phyloP scores from a whole-genome alignment of 2,797 vertebrate genomes.

The Xerus rutilus region DNA sequence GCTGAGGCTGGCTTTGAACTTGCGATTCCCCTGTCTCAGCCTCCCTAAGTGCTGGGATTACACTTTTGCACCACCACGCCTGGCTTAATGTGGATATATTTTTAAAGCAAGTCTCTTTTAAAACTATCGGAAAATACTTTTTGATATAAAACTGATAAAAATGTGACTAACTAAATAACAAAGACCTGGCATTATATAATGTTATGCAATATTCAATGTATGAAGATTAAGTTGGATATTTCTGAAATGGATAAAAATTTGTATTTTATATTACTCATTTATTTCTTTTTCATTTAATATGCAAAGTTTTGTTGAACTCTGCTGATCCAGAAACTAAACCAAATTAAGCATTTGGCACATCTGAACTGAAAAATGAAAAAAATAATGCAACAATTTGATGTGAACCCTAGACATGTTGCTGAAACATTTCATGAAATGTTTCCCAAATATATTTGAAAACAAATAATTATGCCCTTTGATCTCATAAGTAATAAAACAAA shows the following conservation, averaged over 20 bases:
- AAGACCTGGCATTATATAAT: not conserved
- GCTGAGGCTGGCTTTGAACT: too few species aligned
- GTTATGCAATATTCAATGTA: not conserved
- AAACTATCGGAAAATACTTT: not conserved
- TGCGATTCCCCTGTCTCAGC: too few species aligned
- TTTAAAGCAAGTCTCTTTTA: not conserved
- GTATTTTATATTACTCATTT: conserved; percentile 66
- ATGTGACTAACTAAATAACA: not conserved
- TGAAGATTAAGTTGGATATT: not conserved
- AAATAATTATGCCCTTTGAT: not conserved
- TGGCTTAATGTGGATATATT: not conserved
- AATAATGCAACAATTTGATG: not conserved
- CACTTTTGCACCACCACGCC: too few species aligned
- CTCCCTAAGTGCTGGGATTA: too few species aligned
- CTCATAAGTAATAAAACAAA: not conserved
- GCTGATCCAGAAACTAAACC: conserved; percentile 29
- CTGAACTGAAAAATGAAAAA: not conserved
- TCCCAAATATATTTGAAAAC: not conserved
- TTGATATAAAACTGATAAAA: not conserved
- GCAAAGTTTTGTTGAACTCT: conserved; percentile 64
- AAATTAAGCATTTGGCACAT: not conserved
- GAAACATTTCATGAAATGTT: not conserved
- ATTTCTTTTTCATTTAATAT: conserved; percentile 67
- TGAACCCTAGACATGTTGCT: not conserved
- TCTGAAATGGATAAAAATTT: not conserved